phyloP scores from a whole-genome alignment of 2,888 invertebrate genomes.

The Hymenopus coronatus region DNA sequence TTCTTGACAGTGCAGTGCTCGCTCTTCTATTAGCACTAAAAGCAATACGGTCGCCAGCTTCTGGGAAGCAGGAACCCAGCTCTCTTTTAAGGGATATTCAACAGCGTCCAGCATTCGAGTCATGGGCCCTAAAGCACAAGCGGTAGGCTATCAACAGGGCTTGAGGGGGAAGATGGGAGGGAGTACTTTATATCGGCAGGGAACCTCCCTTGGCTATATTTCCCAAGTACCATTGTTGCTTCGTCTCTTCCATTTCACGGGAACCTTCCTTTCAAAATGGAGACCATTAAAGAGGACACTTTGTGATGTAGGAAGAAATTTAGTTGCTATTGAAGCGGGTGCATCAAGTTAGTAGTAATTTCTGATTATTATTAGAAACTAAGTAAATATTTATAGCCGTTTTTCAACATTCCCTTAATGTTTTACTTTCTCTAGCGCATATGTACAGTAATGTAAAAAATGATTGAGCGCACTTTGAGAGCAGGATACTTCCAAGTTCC shows the following conservation, averaged over 20 bases:
- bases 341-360: no score
- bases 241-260: neutral
- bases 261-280: constrained; percentile 7
- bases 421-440: no score
- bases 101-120: neutral
- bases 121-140: neutral
- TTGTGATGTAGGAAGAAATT: neutral
- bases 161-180: neutral
- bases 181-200: neutral
- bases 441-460: no score
- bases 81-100: neutral
- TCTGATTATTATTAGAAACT: no score
- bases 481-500: no score
- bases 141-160: neutral
- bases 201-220: neutral
- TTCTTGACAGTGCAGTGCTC: neutral
- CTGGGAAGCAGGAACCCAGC: neutral
- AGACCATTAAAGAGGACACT: neutral
- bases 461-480: no score
- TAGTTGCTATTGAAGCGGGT: neutral
- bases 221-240: neutral
- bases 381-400: no score
- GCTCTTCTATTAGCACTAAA: neutral
- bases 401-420: no score
- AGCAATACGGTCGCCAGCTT: neutral